Base-by-base conservation (phyloP, 1,140 invertebrate genomes). In the Hypothenemus hampei region DNA sequence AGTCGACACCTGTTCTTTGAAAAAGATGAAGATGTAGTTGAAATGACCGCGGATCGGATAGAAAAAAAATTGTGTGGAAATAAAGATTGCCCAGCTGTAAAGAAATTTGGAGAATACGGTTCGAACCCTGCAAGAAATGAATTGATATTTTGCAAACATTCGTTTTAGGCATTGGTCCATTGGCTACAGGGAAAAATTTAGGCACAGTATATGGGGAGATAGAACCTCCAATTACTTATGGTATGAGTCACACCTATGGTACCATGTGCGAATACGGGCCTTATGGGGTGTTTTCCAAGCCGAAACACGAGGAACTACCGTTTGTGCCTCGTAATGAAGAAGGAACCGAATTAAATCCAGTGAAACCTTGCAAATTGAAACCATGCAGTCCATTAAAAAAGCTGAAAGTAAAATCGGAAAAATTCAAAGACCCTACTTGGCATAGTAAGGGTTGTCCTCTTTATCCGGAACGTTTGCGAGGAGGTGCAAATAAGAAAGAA, bases 211-310 rank as follows among this genome's bases (percentile, higher is more conserved):
- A 65, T 33, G 58, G 58, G 10, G 46, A 60, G 36, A 57, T 68
- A 3, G 58, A 64, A 21, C 56, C 63, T 13, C 66, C 62, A 4
- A 45, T 58, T 7, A 58, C 60, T 3, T 69, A 70, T 41, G 69
- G 67, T 1, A 16, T 70, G n/a, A 69, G 64, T 47, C 66, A 70
- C 39, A 65, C 63, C 6, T 68, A 69, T 40, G 69, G 69, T 10
- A 68, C 58, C 15, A 59, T 71, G 16, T 61, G 62, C 10, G 56
- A 64, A 33, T 71, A 71, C 24, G 69, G 69, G 13, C 68, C 69
- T 8, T 66, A 61, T 19, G 68, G 69, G 10, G 39, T 65, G 7
- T 70, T 67, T 50, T 60, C 49, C 8, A 60, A 57, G 23, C 65
- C 68, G 0, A 69, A 69, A 51, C 36, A 54, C 3, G 57, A 57